Base-by-base conservation (phyloP, 2,113 vertebrate genomes). In the Microtus ochrogaster region DNA sequence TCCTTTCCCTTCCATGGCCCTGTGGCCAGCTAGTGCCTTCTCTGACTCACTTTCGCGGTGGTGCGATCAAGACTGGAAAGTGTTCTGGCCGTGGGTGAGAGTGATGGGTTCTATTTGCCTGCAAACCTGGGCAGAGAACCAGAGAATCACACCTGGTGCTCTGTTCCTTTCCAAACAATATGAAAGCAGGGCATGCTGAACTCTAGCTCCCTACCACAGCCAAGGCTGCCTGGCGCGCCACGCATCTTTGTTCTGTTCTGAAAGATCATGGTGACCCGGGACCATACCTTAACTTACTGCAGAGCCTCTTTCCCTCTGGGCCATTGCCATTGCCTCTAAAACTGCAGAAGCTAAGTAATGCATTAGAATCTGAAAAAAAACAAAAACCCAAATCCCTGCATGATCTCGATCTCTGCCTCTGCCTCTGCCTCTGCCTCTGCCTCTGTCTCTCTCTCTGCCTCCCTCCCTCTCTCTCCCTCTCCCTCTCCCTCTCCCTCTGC, bases 111-210 rank as follows among this genome's bases (percentile, higher is more conserved):
- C 92, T 70, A 89, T 36, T 86, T 55, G 13, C 55, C 66, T 89
- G 77, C 28, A 96, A 93, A 97, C 63, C 65, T 95, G 95, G 94
- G 93, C 94, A 95, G 58, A 92, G 83, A 88, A 93, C 87, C 93
- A 96, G 90, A 95, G 65, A 94, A 55, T 95, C 79, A 97, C 93
- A 96, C 94, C 78, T 96, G 94, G 58, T 81, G 61, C 61, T 78
- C 49, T 19, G 36, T 61, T 41, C 58, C 61, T 77, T 28, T 95
- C 92, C 94, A 97, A 82, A 63, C 72, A 92, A 76, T 76, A 92
- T 52, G 73, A 89, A 41, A 78, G 79, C 36, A 94, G 76, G 33
- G 36, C 88, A 33, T 3, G 65, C 61, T 84, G 58, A 97, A 87
- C 65, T 95, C 83, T 19, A 30, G 33, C 76, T 92, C 73, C 63